Evolutionary conservation across 2,113 vertebrate species (phyloP).

Genomic region (Sitta europaea): DNA sequence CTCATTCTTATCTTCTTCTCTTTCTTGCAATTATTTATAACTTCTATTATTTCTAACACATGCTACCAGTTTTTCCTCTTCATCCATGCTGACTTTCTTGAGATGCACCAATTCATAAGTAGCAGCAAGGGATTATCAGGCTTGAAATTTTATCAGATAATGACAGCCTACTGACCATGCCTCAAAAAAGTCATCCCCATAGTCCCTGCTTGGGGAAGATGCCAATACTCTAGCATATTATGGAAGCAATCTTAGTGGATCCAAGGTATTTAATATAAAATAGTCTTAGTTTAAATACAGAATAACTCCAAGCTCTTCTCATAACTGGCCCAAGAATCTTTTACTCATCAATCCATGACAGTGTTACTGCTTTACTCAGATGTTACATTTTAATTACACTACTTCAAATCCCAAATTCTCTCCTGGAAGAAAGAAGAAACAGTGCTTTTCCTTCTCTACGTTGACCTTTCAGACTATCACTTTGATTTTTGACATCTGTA

Average conservation of each 20-base stretch:
- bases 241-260: background rate
- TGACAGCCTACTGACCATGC: background rate
- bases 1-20: background rate
- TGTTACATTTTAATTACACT: background rate
- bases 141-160: background rate
- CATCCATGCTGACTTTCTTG: background rate
- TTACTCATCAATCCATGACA: background rate
- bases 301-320: background rate
- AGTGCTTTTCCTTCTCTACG: background rate
- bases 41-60: background rate
- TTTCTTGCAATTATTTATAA: background rate
- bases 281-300: background rate
- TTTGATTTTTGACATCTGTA: background rate
- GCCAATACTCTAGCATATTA: background rate
- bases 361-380: background rate
- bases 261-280: background rate
- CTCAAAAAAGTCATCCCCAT: background rate
- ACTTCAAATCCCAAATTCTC: background rate
- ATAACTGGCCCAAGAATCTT: background rate
- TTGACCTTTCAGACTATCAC: background rate
- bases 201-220: background rate
- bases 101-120: background rate
- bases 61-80: background rate
- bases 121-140: background rate
- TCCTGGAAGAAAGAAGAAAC: background rate